Conservation (phyloP, 2,113 vertebrate species). For the Oxygymnocypris stewartii region DNA sequence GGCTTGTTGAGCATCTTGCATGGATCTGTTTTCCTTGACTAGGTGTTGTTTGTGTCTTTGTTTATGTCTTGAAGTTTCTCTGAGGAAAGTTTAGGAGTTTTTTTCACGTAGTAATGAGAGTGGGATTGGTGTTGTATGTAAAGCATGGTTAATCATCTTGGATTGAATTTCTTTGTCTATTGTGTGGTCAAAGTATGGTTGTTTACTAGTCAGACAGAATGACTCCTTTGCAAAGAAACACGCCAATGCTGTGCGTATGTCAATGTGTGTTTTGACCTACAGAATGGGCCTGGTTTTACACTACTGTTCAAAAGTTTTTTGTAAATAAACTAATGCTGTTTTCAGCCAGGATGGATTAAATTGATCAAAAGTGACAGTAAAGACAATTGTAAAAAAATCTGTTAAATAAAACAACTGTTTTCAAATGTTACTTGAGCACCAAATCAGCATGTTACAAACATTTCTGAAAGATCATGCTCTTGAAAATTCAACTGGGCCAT, state of each 20-base stretch:
- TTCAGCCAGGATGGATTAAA: background rate
- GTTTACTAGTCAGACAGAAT: background rate
- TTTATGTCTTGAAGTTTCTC: conserved; percentile 1
- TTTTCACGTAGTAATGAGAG: background rate
- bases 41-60: conserved; percentile 7
- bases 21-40: conserved; percentile 33
- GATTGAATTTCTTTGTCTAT: conserved; percentile 2
- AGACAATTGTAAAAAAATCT: background rate
- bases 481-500: background rate
- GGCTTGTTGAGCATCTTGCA: conserved; percentile 18
- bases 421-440: background rate
- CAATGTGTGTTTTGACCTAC: background rate
- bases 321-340: background rate
- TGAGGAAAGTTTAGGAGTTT: background rate
- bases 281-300: background rate
- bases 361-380: background rate
- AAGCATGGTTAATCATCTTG: conserved; percentile 14
- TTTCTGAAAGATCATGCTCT: background rate
- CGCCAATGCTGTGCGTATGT: background rate
- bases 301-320: background rate
- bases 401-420: background rate
- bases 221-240: background rate
- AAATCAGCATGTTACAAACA: background rate
- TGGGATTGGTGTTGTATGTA: background rate
- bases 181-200: background rate